A percentile compares a stretch with the other conserved stretches of the same genome.
These are phyloP conservation scores for Miichthys miiuy DNA, from an alignment of 2,797 vertebrate species.

Conservation along the genomic window DNA sequence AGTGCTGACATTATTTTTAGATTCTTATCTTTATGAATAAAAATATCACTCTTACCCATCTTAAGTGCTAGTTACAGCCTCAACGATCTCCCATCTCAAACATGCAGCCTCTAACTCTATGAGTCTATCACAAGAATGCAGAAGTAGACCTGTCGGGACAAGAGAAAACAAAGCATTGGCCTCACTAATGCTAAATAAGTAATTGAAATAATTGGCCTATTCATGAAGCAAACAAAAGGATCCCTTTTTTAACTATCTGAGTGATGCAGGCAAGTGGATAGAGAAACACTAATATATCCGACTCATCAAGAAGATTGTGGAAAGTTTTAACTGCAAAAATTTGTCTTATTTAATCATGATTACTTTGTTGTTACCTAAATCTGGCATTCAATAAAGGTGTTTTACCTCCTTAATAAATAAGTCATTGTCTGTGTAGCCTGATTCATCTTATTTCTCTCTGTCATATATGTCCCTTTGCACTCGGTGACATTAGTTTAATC, in stretches of 20 bases:
- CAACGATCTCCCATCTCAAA: not conserved
- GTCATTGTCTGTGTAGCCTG: not conserved
- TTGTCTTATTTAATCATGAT: not conserved
- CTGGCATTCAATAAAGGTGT: no score
- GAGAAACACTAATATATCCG: not conserved
- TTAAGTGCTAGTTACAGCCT: not conserved
- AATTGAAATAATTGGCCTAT: slow-evolving; percentile 36
- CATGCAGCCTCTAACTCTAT: not conserved
- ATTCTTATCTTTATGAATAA: not conserved
- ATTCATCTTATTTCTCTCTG: not conserved
- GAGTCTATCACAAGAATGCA: not conserved
- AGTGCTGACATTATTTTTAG: not conserved
- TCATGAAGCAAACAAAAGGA: slow-evolving; percentile 40
- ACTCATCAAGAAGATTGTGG: not conserved
- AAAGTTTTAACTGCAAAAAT: not conserved
- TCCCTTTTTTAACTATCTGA: not conserved
- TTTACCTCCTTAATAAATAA: no score
- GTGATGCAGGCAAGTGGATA: not conserved
- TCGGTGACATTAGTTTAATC: not conserved
- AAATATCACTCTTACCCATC: not conserved
- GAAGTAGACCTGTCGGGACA: not conserved
- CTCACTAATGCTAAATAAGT: slow-evolving; percentile 18
- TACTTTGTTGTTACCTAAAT: not conserved
- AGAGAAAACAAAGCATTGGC: slow-evolving; percentile 8
- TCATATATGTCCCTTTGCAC: not conserved